Evolutionary conservation across 1,140 invertebrate species (phyloP).

Genomic region (Muscidifurax raptorellus): DNA sequence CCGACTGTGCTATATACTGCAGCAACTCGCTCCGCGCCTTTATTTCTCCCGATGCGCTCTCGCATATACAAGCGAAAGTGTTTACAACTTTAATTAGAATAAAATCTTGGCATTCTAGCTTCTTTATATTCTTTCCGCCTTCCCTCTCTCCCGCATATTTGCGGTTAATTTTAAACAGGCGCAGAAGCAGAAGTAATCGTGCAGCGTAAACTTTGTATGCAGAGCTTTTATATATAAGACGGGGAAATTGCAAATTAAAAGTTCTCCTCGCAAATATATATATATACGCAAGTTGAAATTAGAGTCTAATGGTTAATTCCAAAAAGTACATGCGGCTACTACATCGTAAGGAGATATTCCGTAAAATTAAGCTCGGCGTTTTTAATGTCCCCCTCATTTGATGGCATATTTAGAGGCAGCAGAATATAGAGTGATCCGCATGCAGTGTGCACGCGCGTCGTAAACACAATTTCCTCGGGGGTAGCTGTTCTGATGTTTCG

Average conservation of each 20-base stretch:
- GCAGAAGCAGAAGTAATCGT: background rate
- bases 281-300: too few relatives aligned
- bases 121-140: slow-evolving; percentile 12
- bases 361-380: background rate
- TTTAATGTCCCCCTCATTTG: background rate
- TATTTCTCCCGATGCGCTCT: background rate
- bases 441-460: background rate
- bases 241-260: too few relatives aligned
- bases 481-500: slow-evolving; percentile 26
- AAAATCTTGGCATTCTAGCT: slow-evolving; percentile 18
- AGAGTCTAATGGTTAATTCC: background rate
- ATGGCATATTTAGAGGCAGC: background rate
- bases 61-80: slow-evolving; percentile 15
- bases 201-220: too few relatives aligned
- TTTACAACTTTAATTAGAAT: slow-evolving; percentile 44
- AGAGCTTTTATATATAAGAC: too few relatives aligned
- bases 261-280: too few relatives aligned
- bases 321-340: background rate
- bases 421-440: background rate
- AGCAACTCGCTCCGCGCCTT: slow-evolving; percentile 8
- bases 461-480: slow-evolving; percentile 32
- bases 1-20: background rate
- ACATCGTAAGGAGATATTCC: background rate
- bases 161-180: slow-evolving; percentile 15
- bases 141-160: background rate